Base-by-base conservation (phyloP, 2,797 vertebrate genomes). In the Botia almorhae region DNA sequence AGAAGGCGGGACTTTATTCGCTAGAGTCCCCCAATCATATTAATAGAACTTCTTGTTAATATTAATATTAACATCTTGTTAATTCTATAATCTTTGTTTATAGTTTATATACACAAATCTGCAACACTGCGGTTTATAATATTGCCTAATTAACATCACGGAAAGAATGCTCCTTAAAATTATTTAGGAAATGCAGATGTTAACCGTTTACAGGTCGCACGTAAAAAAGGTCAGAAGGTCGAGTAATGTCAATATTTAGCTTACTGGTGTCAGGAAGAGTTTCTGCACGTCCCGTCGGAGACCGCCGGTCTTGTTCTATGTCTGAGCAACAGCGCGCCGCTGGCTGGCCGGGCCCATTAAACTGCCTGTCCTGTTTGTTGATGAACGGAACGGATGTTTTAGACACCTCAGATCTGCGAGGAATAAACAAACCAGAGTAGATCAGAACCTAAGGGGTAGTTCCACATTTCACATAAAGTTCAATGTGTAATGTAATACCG, bases 231-330 rank as follows among this genome's bases (percentile, higher is more conserved):
- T 80, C 60, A 78, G 43, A 67, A 21, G 19, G 14, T 33, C 21
- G 61, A 19, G 51, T 33, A 60, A 16, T 46, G 76, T 69, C 2
- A 74, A 46, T 13, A 51, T 83, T 71, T 21, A 71, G 67, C 90
- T 88, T 93, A 96, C 96, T 92, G 2, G 92, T 94, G 74, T 94
- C 92, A 0, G 92, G 89, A 0, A 91, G 85, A 0, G 81, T 88
- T 60, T 93, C 92, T 1, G 92, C 92, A 0, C 89, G 91, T 0
- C 94, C 93, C 0, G 93, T 91, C 0, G 94, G 94, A 1, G 94
- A 95, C 1, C 86, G 82, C 53, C 91, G 91, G 39, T 93, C 92
- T 4, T 89, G 89, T 0, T 91, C 93, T 0, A 60, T 61, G 33
- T 91, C 73, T 3, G 67, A 69, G 78, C 88, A 85, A 80, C 86